These are phyloP conservation scores for Magallana ariakensis DNA, from an alignment of 1,140 invertebrate species.

Conservation along the genomic window DNA sequence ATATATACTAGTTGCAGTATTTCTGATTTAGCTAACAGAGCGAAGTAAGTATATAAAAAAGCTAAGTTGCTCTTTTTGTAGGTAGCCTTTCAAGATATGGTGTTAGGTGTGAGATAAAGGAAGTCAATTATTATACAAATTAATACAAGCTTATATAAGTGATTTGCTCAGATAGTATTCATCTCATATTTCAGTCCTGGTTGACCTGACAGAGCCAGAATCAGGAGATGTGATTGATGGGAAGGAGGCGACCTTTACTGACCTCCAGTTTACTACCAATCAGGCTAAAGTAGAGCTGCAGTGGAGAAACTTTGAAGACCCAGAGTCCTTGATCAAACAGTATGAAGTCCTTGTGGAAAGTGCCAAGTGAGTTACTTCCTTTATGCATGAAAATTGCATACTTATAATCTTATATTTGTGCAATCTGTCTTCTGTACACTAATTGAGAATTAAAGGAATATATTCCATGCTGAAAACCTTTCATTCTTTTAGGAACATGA, in stretches of 20 bases:
- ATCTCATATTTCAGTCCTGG: constrained; percentile 49
- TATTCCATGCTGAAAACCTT: too few species aligned
- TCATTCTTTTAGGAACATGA: constrained; percentile 40
- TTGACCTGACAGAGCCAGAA: constrained; percentile 66
- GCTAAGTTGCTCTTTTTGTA: too few species aligned
- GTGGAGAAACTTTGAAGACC: constrained; percentile 65
- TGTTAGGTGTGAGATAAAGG: too few species aligned
- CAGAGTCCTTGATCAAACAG: constrained; percentile 64
- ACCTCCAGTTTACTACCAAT: constrained; percentile 49
- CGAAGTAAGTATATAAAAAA: too few species aligned
- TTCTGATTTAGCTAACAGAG: too few species aligned
- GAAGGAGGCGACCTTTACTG: constrained; percentile 45
- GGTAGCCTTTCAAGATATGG: too few species aligned
- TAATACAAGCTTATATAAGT: too few species aligned
- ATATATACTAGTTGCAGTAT: too few species aligned
- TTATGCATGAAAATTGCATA: not conserved
- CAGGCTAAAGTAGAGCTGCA: constrained; percentile 60
- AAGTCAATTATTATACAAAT: too few species aligned
- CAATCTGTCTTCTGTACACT: too few species aligned
- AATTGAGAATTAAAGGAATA: too few species aligned
- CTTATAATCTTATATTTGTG: not conserved
- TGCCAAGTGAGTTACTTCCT: constrained; percentile 61
- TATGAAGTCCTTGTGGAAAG: constrained; percentile 61
- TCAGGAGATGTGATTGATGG: constrained; percentile 67
- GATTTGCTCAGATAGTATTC: too few species aligned